phyloP scores from a whole-genome alignment of 2,113 vertebrate species.

The Dunckerocampus dactyliophorus region DNA sequence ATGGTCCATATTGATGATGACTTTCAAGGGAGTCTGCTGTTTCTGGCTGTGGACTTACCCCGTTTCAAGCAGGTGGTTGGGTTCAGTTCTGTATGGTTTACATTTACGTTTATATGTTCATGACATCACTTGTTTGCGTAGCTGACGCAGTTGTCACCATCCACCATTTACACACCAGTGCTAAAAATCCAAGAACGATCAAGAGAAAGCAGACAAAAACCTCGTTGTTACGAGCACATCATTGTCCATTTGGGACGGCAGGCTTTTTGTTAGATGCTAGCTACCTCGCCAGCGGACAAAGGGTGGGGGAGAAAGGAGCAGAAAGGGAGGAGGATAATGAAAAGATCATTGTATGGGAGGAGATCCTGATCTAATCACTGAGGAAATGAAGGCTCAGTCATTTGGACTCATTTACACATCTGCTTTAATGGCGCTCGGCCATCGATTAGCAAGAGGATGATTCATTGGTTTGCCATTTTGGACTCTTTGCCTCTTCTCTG shows the following conservation, averaged over 20 bases:
- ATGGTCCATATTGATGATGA: too few species aligned
- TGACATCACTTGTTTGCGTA: too few species aligned
- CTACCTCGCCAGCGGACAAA: conserved; percentile 28
- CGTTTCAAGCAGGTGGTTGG: too few species aligned
- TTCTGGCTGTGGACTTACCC: too few species aligned
- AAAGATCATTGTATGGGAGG: conserved; percentile 62
- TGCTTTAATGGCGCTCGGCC: conserved; percentile 39
- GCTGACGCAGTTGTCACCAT: too few species aligned
- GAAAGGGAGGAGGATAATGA: conserved; percentile 50
- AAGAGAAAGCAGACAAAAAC: too few species aligned
- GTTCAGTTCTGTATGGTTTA: too few species aligned
- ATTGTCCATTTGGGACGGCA: background rate
- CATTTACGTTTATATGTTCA: too few species aligned
- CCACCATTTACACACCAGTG: too few species aligned
- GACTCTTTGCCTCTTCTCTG: conserved; percentile 20
- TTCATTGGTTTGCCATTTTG: conserved; percentile 8
- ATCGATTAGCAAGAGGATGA: conserved; percentile 36
- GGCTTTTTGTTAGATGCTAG: background rate
- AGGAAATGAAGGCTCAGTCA: conserved; percentile 65
- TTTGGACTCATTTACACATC: conserved; percentile 60
- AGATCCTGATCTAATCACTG: conserved; percentile 63
- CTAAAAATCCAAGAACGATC: too few species aligned
- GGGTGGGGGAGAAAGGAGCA: conserved; percentile 25
- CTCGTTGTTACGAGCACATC: background rate
- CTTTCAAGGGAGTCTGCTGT: too few species aligned